phyloP scores from a whole-genome alignment of 1,140 invertebrate species.

The Cherax quadricarinatus region DNA sequence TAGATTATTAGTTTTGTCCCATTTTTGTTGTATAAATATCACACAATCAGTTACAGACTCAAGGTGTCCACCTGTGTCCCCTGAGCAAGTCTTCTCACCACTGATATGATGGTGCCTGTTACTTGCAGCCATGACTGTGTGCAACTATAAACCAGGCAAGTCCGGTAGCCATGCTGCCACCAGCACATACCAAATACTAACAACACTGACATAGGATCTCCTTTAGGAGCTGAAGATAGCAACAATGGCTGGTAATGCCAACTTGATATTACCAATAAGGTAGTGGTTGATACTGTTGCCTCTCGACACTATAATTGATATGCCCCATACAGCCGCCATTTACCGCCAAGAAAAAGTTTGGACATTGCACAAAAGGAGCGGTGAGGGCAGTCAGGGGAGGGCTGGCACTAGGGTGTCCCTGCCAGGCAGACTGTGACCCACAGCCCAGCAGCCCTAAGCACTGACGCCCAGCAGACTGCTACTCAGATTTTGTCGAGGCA shows the following conservation, averaged over 20 bases:
- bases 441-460: constrained; percentile 24
- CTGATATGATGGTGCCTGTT: constrained; percentile 55
- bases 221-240: constrained; percentile 20
- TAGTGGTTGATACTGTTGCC: constrained; percentile 1
- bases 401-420: constrained; percentile 7
- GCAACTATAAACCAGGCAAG: constrained; percentile 14
- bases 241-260: constrained; percentile 12
- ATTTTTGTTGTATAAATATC: neutral
- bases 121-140: constrained; percentile 35
- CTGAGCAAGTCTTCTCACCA: constrained; percentile 25
- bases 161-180: constrained; percentile 36
- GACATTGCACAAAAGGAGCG: constrained; percentile 47
- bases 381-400: constrained; percentile 10
- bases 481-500: constrained; percentile 70
- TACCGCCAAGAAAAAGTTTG: constrained; percentile 19
- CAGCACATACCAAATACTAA: constrained; percentile 38
- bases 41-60: constrained; percentile 1
- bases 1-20: neutral
- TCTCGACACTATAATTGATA: neutral
- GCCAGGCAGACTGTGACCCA: constrained; percentile 6
- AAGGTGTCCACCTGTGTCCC: constrained; percentile 20
- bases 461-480: constrained; percentile 31
- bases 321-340: constrained; percentile 33
- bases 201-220: constrained; percentile 48
- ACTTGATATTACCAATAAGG: neutral